Evolutionary conservation across 1,140 invertebrate genomes (phyloP), one percentile per base, ranked within the genome.

Genomic region (Drosophila fuyamai): DNA sequence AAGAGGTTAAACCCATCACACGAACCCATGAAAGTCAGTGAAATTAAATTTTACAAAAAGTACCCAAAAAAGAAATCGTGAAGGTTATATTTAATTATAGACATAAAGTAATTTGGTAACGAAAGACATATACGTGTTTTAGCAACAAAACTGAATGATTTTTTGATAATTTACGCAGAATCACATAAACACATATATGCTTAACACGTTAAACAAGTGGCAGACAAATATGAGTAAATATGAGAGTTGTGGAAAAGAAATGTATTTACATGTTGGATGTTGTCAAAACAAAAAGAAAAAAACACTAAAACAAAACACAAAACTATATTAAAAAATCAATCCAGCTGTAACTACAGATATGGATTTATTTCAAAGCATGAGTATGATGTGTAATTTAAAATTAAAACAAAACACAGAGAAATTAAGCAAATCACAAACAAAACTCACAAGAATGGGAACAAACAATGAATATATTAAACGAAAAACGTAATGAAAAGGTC

Each of bases 131-230:
- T 70, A 65, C 76, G 75, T 79, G 76, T 79, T 79, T 79, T 79
- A 79, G 67, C 73, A 76, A 57, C 58, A 76, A 88, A 88, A 89
- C 80, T 77, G 62, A 81, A 89, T 84, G 84, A 89, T 89, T 89
- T 89, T 89, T 89, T 89, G 84, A 89, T 89, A 89, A 89, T 89
- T n/a, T n/a, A n/a, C n/a, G n/a, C n/a, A n/a, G n/a, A n/a, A n/a
- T n/a, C n/a, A n/a, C n/a, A n/a, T n/a, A n/a, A n/a, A n/a, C n/a
- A n/a, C n/a, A n/a, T n/a, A n/a, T n/a, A n/a, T n/a, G n/a, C n/a
- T n/a, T n/a, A n/a, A n/a, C n/a, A n/a, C n/a, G n/a, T n/a, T n/a
- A n/a, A 53, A 74, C 68, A 67, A 43, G 70, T 48, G n/a, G 60
- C 40, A 66, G 47, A 75, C 70, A 78, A 53, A 86, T 72, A 86